Evolutionary conservation across 2,888 invertebrate genomes (phyloP).

Genomic region (Syrista parreyssii): DNA sequence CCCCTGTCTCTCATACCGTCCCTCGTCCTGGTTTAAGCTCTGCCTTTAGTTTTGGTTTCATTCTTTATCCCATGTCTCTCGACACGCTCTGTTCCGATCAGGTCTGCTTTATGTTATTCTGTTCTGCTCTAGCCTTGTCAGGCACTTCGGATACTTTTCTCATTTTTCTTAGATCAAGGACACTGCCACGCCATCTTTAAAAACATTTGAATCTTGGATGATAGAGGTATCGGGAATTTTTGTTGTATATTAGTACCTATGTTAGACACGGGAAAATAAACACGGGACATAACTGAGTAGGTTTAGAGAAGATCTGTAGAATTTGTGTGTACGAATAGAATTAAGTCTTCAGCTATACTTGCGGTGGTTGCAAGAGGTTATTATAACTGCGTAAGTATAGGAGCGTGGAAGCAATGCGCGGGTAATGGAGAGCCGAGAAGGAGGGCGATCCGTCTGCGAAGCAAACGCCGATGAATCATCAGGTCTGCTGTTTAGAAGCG

Average conservation of each 20-base stretch:
- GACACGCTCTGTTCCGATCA: neutral
- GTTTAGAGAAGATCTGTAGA: neutral
- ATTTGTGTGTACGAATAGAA: neutral
- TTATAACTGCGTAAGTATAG: neutral
- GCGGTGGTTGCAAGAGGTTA: neutral
- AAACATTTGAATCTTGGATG: neutral
- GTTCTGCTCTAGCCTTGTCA: neutral
- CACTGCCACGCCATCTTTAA: neutral
- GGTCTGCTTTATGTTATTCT: neutral
- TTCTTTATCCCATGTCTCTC: neutral
- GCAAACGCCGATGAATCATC: constrained; percentile 44
- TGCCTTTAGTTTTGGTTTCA: neutral
- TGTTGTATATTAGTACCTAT: neutral
- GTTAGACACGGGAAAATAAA: neutral
- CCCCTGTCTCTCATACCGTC: constrained; percentile 27
- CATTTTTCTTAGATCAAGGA: neutral
- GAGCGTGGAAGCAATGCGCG: neutral
- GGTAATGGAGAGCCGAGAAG: constrained; percentile 21
- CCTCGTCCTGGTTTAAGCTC: constrained; percentile 5
- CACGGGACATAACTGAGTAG: neutral
- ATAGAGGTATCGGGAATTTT: neutral
- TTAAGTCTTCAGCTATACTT: neutral
- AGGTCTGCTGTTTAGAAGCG: neutral
- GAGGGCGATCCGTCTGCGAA: constrained; percentile 34
- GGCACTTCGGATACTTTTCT: neutral